Evolutionary conservation across 2,113 vertebrate species (phyloP).

Genomic region (Malurus cyaneus): DNA sequence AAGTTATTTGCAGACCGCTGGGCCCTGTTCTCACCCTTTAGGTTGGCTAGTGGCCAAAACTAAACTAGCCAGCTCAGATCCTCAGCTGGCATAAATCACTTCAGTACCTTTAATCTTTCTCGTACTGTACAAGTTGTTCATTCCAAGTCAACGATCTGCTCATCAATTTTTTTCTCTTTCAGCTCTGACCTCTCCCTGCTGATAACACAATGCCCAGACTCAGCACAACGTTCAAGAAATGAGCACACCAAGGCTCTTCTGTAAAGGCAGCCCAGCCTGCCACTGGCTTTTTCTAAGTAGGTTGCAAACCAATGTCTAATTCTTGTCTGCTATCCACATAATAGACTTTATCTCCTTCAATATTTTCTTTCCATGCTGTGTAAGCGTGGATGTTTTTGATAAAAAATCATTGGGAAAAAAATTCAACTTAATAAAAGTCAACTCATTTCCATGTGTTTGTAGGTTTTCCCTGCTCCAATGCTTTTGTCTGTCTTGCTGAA

Average conservation of each 20-base stretch:
- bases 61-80: slow-evolving; percentile 42
- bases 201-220: not conserved
- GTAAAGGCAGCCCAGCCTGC: not conserved
- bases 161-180: slow-evolving; percentile 17
- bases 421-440: not conserved
- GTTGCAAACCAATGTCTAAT: not conserved
- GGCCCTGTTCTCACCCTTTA: slow-evolving; percentile 21
- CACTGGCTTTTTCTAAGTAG: not conserved
- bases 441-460: not conserved
- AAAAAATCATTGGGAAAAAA: not conserved
- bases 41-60: slow-evolving; percentile 43
- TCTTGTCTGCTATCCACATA: not conserved
- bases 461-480: not conserved
- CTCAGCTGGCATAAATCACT: slow-evolving; percentile 35
- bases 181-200: not conserved
- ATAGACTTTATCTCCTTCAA: not conserved
- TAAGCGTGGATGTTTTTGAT: not conserved
- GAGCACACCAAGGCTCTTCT: not conserved
- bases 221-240: not conserved
- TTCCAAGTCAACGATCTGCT: not conserved
- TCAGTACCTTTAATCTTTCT: slow-evolving; percentile 11
- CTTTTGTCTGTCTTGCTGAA: not conserved
- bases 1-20: slow-evolving; percentile 29
- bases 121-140: not conserved
- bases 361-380: not conserved